These are phyloP conservation scores for Dipodomys ordii DNA, from an alignment of 2,113 vertebrate genomes.

Conservation along the genomic window DNA sequence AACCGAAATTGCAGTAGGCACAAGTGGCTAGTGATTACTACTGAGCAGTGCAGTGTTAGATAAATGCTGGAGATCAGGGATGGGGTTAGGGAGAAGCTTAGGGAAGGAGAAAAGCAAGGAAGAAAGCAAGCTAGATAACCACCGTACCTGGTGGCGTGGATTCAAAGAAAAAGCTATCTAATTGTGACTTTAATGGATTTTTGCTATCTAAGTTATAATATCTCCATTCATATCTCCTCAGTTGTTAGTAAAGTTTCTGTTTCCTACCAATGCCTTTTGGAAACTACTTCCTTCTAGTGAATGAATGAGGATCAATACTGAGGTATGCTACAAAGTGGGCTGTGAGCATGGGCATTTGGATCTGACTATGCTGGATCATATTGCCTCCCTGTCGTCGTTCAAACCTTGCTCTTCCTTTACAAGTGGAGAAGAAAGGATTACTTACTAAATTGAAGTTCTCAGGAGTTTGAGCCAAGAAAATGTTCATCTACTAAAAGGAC, in stretches of 20 bases:
- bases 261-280: neutral
- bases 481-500: neutral
- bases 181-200: neutral
- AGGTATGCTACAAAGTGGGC: neutral
- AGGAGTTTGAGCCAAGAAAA: neutral
- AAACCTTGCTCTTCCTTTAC: slow-evolving; percentile 20
- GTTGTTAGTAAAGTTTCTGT: neutral
- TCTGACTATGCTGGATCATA: neutral
- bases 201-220: neutral
- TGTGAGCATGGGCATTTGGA: neutral
- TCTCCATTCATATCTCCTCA: neutral
- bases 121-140: neutral
- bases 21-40: neutral
- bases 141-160: no score
- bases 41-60: neutral
- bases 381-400: neutral
- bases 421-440: neutral
- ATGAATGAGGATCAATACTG: neutral
- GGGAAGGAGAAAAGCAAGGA: neutral
- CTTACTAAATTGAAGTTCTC: neutral
- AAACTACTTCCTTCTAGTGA: slow-evolving; percentile 7
- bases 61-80: no score
- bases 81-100: neutral
- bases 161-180: neutral
- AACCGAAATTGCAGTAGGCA: neutral